These are phyloP conservation scores for Cepaea nemoralis DNA, from an alignment of 1,140 invertebrate species.

Conservation along the genomic window DNA sequence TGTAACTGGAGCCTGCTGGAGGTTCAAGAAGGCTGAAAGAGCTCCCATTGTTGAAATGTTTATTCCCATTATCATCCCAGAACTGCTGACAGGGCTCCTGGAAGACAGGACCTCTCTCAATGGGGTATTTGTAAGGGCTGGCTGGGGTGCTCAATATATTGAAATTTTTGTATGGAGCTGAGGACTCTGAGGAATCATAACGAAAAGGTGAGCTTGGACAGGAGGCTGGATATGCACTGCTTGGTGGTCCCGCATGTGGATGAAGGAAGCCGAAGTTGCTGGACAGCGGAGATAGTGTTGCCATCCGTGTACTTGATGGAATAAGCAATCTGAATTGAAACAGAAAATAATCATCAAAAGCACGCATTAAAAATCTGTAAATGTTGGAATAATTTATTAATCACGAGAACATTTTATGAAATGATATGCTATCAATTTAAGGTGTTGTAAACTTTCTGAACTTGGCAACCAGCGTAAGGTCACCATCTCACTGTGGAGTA, in stretches of 20 bases:
- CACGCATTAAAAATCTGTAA: no score
- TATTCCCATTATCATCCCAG: slow-evolving; percentile 29
- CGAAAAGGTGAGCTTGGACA: slow-evolving; percentile 31
- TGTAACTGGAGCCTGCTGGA: background rate
- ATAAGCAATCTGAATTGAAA: background rate
- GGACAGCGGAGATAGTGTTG: slow-evolving; percentile 9
- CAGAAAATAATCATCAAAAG: background rate
- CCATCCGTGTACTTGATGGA: background rate
- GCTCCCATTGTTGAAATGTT: background rate
- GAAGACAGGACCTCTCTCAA: background rate
- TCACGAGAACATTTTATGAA: no score
- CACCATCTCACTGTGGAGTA: no score
- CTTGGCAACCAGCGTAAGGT: no score
- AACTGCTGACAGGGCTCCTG: background rate
- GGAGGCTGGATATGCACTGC: slow-evolving; percentile 11
- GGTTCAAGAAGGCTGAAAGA: background rate
- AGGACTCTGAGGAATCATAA: background rate
- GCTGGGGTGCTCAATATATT: background rate
- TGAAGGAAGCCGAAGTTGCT: slow-evolving; percentile 10
- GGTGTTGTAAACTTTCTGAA: no score
- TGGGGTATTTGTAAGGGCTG: background rate
- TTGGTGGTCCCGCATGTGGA: background rate
- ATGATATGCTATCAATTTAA: no score
- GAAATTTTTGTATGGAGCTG: slow-evolving; percentile 15
- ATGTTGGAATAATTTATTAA: no score